Conservation (phyloP, 2,888 invertebrate species). For the Danaus chrysippus region DNA sequence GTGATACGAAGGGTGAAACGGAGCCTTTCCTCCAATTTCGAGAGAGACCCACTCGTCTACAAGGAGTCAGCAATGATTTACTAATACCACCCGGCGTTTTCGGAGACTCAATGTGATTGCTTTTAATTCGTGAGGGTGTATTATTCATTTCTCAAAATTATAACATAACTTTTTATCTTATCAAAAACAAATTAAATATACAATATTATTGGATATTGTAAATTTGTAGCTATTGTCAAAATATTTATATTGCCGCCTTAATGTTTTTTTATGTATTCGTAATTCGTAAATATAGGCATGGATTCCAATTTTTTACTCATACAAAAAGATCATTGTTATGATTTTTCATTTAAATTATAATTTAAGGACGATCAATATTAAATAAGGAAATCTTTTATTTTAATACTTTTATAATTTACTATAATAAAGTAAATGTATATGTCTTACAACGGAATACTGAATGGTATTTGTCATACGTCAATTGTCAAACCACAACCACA, state of each 20-base stretch:
- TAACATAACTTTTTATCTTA: too few species aligned
- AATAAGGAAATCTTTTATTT: too few species aligned
- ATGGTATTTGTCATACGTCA: slow-evolving; percentile 11
- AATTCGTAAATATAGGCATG: too few species aligned
- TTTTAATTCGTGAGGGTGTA: slow-evolving; percentile 44
- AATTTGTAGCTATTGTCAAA: slow-evolving; percentile 18
- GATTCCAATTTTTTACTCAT: too few species aligned
- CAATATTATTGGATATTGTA: too few species aligned
- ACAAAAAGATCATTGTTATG: too few species aligned
- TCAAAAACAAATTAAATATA: too few species aligned
- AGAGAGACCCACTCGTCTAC: slow-evolving; percentile 74
- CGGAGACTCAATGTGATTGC: slow-evolving; percentile 51
- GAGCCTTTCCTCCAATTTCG: slow-evolving; percentile 63
- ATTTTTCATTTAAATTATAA: too few species aligned
- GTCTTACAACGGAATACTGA: too few species aligned
- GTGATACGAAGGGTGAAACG: slow-evolving; percentile 65
- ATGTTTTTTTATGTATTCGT: background rate
- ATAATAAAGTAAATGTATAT: too few species aligned
- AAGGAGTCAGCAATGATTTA: slow-evolving; percentile 74
- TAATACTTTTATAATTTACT: too few species aligned
- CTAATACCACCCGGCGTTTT: slow-evolving; percentile 75
- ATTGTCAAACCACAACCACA: slow-evolving; percentile 7
- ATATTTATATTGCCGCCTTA: slow-evolving; percentile 24
- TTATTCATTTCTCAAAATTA: slow-evolving; percentile 46
- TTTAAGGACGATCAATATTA: too few species aligned